Percentiles rank a stretch among this genome's conserved stretches.
phyloP scores from a whole-genome alignment of 2,113 vertebrate species.

The Brachyistius frenatus region DNA sequence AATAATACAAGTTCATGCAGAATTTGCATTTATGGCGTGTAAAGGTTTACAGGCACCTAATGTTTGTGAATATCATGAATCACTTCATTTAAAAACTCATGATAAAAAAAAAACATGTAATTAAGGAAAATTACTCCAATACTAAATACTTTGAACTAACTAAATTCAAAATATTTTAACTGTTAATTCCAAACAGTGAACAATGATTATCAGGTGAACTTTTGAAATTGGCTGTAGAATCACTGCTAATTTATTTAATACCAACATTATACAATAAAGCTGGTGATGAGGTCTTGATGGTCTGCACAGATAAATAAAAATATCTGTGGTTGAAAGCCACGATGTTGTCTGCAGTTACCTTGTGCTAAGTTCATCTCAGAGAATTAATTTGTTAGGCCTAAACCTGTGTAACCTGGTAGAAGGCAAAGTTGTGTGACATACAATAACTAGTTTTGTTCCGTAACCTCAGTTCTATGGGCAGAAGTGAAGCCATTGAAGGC shows the following conservation, averaged over 20 bases:
- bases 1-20: no score
- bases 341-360: conserved; percentile 34
- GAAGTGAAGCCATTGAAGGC: no score
- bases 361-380: no score
- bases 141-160: conserved; percentile 42
- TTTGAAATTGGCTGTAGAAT: conserved; percentile 42
- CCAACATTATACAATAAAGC: conserved; percentile 19
- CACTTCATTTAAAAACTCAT: background rate
- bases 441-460: no score
- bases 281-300: conserved; percentile 31
- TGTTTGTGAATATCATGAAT: background rate
- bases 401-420: no score
- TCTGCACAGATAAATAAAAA: conserved; percentile 22
- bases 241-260: conserved; percentile 58
- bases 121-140: conserved; percentile 44
- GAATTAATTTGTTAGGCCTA: no score
- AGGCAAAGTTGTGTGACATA: no score
- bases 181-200: conserved; percentile 50
- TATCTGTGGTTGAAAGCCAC: conserved; percentile 30
- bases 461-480: no score
- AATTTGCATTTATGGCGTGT: no score
- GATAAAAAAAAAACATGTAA: conserved; percentile 24
- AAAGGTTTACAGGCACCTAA: no score
- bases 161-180: conserved; percentile 46
- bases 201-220: conserved; percentile 44